A percentile compares a stretch with the other conserved stretches of the same genome.
These are phyloP conservation scores for Agonopterix alstromeriana DNA, from an alignment of 2,888 invertebrate species.

Conservation along the genomic window DNA sequence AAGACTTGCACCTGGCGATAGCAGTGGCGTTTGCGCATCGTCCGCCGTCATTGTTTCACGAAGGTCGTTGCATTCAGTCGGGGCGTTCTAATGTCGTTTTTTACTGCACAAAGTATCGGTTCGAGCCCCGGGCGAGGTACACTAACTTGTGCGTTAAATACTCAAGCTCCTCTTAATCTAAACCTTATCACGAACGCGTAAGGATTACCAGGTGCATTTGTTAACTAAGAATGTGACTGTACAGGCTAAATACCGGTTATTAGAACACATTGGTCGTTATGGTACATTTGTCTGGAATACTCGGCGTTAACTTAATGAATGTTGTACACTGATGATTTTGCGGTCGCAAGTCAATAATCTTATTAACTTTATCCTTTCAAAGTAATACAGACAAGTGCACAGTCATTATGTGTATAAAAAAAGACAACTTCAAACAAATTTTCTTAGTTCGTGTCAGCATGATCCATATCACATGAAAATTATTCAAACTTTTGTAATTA, in stretches of 20 bases:
- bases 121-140: constrained; percentile 17
- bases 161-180: not conserved
- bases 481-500: no score
- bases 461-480: no score
- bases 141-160: no score
- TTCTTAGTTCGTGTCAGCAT: no score
- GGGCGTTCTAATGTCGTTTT: constrained; percentile 53
- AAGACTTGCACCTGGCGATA: constrained; percentile 34
- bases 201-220: no score
- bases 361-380: not conserved
- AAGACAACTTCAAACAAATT: no score
- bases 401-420: no score
- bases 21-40: constrained; percentile 33
- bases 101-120: constrained; percentile 20
- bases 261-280: constrained; percentile 6
- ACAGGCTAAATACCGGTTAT: constrained; percentile 6
- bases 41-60: constrained; percentile 32
- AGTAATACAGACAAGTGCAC: no score
- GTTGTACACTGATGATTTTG: not conserved
- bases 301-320: no score
- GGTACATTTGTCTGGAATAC: not conserved
- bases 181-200: no score
- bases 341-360: not conserved
- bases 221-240: no score
- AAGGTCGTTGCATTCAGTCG: constrained; percentile 50